Base-by-base conservation (phyloP, 2,113 vertebrate genomes). In the Macrotis lagotis region DNA sequence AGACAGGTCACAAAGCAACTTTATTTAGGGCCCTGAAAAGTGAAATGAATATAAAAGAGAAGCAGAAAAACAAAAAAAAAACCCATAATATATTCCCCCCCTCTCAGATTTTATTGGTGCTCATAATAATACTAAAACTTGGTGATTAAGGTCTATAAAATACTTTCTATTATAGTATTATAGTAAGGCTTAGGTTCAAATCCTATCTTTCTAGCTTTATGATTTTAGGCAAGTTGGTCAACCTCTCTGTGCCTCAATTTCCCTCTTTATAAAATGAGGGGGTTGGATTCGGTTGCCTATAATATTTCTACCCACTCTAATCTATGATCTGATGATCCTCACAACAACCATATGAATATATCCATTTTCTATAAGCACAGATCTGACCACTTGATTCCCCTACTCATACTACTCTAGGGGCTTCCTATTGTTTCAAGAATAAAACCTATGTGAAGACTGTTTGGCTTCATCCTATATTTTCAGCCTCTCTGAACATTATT, bases 1-100 rank as follows among this genome's bases (percentile, higher is more conserved):
- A 94, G 93, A 95, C 92, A 94, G 83, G 44, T 93, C 25, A 2
- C 25, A 2, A 10, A 91, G 93, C 94, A 96, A 95, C 91, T 51
- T 53, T 94, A 91, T 89, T 26, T 11, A 49, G 19, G 48, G 48
- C 25, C n/a, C 83, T 49, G 52, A 88, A 90, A 95, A 95, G 91
- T 90, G n/a, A 94, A 96, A 91, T 44, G 44, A 88, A 90, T 74
- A 25, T 92, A 52, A 92, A 74, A 31, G 8, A 59, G 90, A 93
- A 94, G 47, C 47, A 92, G 91, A 93, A 8, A 0, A 83, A n/a
- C 3, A 31, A 66, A 93, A 66, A 51, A 92, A 91, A 8, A 50
- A 94, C 94, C 94, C 44, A 92, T 50, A 25, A 93, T 44, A 66
- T 3, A 16, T 49, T n/a, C 26, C 10, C 26, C 12, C 26, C 28